phyloP scores from a whole-genome alignment of 2,113 vertebrate species.

The Xiphias gladius region DNA sequence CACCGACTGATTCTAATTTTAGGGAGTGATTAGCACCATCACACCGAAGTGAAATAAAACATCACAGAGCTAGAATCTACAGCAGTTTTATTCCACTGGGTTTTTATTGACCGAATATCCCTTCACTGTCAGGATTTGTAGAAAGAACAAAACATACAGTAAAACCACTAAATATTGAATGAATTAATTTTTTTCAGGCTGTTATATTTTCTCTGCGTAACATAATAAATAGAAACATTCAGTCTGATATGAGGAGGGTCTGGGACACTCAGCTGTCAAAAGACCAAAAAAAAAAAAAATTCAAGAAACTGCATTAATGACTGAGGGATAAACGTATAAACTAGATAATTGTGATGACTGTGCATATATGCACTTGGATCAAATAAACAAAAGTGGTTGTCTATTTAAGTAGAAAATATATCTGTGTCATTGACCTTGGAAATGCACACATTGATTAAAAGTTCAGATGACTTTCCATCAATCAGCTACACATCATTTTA shows the following conservation, averaged over 20 bases:
- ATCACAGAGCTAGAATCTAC: conserved; percentile 34
- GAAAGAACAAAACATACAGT: conserved; percentile 31
- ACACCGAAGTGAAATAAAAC: conserved; percentile 59
- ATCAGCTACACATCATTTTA: conserved; percentile 41
- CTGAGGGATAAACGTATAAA: conserved; percentile 17
- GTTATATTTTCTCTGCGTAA: conserved; percentile 7
- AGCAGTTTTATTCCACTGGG: conserved; percentile 37
- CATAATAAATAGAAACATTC: conserved; percentile 23
- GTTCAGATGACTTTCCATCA: conserved; percentile 50
- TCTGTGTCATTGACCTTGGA: conserved; percentile 34
- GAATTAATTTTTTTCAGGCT: conserved; percentile 1
- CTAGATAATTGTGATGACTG: conserved; percentile 24
- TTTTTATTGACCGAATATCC: conserved; percentile 58
- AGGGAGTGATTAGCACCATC: conserved; percentile 53
- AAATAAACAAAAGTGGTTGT: conserved; percentile 58
- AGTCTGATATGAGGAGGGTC: background rate
- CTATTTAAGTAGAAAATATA: conserved; percentile 40
- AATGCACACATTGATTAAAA: conserved; percentile 31
- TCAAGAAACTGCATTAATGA: conserved; percentile 1
- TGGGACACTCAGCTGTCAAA: conserved; percentile 10
- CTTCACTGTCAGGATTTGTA: conserved; percentile 34
- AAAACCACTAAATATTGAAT: conserved; percentile 32
- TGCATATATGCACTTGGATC: conserved; percentile 37
- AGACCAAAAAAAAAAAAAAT: background rate
- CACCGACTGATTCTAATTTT: conserved; percentile 48